Conservation (phyloP, 2,888 invertebrate species). For the Timema cristinae region DNA sequence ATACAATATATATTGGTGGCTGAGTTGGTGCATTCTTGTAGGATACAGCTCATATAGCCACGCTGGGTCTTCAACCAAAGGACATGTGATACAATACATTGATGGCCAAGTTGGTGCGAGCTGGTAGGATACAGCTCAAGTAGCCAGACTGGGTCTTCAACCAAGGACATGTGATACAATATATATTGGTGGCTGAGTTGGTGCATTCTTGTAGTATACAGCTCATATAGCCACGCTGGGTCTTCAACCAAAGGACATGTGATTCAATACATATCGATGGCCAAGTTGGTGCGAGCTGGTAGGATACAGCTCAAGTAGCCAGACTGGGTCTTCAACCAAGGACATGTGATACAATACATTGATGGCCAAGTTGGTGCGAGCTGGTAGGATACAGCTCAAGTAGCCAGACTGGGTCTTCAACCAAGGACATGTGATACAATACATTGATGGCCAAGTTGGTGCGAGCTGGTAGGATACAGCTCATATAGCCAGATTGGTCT, state of each 20-base stretch:
- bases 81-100: no score
- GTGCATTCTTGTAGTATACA: not conserved
- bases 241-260: not conserved
- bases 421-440: no score
- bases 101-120: no score
- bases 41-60: constrained; percentile 4
- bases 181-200: not conserved
- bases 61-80: not conserved
- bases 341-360: not conserved
- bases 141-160: no score
- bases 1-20: not conserved
- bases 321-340: no score
- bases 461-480: no score
- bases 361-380: not conserved
- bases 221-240: not conserved
- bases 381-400: not conserved
- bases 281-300: no score
- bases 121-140: no score
- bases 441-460: no score
- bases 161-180: not conserved
- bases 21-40: not conserved
- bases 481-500: no score
- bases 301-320: no score
- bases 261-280: no score
- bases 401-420: not conserved